Evolutionary conservation across 2,113 vertebrate species (phyloP).

Genomic region (Bostrychus sinensis): DNA sequence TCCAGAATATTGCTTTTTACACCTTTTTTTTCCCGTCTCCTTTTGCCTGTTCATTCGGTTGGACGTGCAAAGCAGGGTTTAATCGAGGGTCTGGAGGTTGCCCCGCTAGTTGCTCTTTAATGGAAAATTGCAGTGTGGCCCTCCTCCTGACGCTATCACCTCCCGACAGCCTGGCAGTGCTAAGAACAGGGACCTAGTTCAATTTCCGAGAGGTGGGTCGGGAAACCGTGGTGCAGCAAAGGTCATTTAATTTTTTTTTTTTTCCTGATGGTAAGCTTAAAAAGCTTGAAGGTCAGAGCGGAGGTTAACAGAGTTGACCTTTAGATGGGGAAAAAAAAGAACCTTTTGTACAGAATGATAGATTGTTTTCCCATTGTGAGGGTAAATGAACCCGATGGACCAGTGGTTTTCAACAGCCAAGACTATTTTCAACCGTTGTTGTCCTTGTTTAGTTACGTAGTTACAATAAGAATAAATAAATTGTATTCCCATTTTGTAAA

Average conservation of each 20-base stretch:
- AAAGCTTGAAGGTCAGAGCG: neutral
- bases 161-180: constrained; percentile 10
- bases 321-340: neutral
- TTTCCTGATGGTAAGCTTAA: constrained; percentile 20
- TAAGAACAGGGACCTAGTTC: constrained; percentile 50
- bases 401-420: neutral
- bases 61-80: constrained; percentile 42
- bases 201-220: constrained; percentile 48
- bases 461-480: no score
- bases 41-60: constrained; percentile 41
- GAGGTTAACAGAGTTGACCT: neutral
- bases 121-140: constrained; percentile 51
- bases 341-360: constrained; percentile 22
- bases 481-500: no score
- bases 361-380: constrained; percentile 16
- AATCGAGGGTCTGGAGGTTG: constrained; percentile 57
- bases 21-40: constrained; percentile 12
- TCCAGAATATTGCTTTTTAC: constrained; percentile 67
- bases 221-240: constrained; percentile 34
- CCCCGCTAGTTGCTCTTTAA: constrained; percentile 60
- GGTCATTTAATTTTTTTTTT: no score
- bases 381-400: neutral
- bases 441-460: neutral
- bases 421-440: neutral
- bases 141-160: constrained; percentile 6